A percentile compares a stretch with the other conserved stretches of the same genome.
These are phyloP conservation scores for Laspeyria flexula DNA, from an alignment of 2,888 invertebrate species.

Conservation along the genomic window DNA sequence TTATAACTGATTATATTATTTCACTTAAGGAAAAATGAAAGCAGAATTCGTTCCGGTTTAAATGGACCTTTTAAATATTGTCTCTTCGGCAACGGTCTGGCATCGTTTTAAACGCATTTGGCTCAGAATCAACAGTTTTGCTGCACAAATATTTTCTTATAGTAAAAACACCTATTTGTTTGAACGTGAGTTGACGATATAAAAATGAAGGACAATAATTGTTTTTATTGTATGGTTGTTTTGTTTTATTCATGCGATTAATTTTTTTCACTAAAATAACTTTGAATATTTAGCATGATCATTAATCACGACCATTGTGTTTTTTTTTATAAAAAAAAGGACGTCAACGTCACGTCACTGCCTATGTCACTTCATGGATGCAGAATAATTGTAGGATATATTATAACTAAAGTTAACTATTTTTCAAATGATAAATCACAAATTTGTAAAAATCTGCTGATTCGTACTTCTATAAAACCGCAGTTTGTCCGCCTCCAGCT, in stretches of 20 bases:
- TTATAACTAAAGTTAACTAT: no score
- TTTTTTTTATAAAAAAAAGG: no score
- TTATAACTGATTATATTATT: constrained; percentile 11
- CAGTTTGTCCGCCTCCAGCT: no score
- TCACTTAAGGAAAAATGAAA: constrained; percentile 9
- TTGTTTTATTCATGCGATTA: not conserved
- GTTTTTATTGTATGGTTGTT: not conserved
- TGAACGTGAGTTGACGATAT: not conserved
- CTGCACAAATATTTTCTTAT: constrained; percentile 3
- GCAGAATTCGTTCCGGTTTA: constrained; percentile 8
- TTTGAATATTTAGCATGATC: no score
- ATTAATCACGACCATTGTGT: no score
- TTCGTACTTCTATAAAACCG: no score
- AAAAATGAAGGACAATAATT: not conserved
- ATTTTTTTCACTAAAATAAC: no score
- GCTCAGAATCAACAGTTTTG: not conserved
- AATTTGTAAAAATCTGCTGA: no score
- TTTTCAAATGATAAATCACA: no score
- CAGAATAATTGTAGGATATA: no score
- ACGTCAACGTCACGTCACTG: no score
- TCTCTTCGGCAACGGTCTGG: not conserved
- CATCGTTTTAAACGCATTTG: not conserved
- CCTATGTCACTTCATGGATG: no score
- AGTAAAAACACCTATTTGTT: not conserved
- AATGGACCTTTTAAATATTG: not conserved